Percentiles rank a stretch among this genome's conserved stretches.
phyloP scores from a whole-genome alignment of 1,140 invertebrate species.

The Tetragonula clypearis region DNA sequence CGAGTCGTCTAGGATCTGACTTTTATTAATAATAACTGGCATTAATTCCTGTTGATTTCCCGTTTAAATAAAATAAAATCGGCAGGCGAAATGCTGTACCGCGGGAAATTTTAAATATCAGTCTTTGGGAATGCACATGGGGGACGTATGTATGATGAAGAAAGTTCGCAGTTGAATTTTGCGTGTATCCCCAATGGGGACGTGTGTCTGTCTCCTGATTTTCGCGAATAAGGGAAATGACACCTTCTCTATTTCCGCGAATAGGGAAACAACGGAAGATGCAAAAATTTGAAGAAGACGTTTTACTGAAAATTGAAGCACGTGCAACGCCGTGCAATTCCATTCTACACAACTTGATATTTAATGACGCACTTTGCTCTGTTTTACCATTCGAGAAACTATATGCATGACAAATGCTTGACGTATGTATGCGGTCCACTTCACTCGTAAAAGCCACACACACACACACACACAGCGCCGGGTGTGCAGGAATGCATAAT shows the following conservation, averaged over 20 bases:
- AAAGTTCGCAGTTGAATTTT: too few relatives aligned
- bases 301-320: too few relatives aligned
- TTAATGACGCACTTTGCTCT: not conserved
- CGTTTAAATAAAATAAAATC: too few relatives aligned
- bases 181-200: too few relatives aligned
- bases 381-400: conserved; percentile 1
- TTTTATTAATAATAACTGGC: not conserved
- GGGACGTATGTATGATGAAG: too few relatives aligned
- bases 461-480: not conserved
- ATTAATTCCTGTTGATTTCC: not conserved
- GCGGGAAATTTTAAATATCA: too few relatives aligned
- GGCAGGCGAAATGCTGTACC: too few relatives aligned
- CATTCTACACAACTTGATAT: not conserved
- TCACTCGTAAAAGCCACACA: not conserved
- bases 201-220: too few relatives aligned
- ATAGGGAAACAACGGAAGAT: not conserved
- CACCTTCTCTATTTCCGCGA: too few relatives aligned
- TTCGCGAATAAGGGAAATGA: too few relatives aligned
- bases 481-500: conserved; percentile 6
- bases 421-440: not conserved
- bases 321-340: not conserved
- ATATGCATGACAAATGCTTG: not conserved
- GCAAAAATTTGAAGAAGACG: not conserved
- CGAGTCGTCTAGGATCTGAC: not conserved
- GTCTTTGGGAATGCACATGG: too few relatives aligned